phyloP scores from a whole-genome alignment of 2,113 vertebrate genomes.

The Cromileptes altivelis region DNA sequence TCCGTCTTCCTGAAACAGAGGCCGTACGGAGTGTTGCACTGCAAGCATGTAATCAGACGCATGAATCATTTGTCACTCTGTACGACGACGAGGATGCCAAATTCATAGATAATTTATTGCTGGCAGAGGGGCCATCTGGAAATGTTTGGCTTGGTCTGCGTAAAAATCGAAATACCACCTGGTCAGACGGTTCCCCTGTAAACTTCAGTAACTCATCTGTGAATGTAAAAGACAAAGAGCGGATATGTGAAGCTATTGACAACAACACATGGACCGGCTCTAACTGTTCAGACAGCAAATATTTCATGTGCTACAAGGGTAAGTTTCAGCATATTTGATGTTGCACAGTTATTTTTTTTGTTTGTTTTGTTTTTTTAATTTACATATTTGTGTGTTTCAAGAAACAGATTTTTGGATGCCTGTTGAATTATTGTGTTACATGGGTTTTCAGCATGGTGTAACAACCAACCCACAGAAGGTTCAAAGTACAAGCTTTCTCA shows the following conservation, averaged over 20 bases:
- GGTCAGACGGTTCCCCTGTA: constrained; percentile 51
- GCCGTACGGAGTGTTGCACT: accelerated
- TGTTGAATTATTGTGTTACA: too few species aligned
- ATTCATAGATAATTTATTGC: accelerated
- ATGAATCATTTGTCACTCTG: constrained; percentile 44
- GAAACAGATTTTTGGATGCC: too few species aligned
- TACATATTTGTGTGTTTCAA: too few species aligned
- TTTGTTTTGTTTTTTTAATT: too few species aligned
- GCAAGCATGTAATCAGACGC: accelerated
- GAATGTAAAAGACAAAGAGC: accelerated
- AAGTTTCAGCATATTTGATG: constrained; percentile 23
- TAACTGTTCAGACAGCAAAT: not conserved
- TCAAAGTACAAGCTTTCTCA: not conserved
- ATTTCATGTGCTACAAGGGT: constrained; percentile 75
- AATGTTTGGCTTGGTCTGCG: constrained; percentile 45
- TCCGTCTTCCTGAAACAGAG: accelerated
- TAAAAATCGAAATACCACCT: accelerated
- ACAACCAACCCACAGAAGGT: not conserved
- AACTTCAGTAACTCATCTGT: accelerated
- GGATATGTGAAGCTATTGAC: constrained; percentile 47
- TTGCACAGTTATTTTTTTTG: too few species aligned
- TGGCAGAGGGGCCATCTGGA: accelerated
- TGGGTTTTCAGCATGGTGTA: too few species aligned
- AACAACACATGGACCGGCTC: accelerated
- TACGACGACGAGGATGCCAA: constrained; percentile 42